phyloP scores from a whole-genome alignment of 92 coral and sea anemone genomes.

The Umimayanthus chanpuru region DNA sequence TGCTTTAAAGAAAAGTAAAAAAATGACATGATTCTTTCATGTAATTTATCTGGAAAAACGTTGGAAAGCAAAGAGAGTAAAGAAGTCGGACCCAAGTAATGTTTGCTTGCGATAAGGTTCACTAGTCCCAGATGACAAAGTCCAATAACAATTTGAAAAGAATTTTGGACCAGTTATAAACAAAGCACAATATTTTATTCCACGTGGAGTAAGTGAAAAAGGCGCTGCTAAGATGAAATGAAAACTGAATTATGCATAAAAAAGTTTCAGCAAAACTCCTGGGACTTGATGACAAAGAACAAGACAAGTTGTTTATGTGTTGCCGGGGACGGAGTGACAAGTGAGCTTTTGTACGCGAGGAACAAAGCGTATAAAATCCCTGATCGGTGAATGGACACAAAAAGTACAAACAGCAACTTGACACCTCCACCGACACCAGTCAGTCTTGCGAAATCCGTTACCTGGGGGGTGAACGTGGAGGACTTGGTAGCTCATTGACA shows the following conservation, averaged over 20 bases:
- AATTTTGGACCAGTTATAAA: conserved; percentile 24
- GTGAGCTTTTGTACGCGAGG: neutral
- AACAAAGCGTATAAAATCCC: neutral
- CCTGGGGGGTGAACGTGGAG: conserved; percentile 7
- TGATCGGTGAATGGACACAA: conserved; percentile 7
- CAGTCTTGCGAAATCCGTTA: neutral
- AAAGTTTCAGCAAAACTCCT: neutral
- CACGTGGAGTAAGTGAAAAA: conserved; percentile 15
- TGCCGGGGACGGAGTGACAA: conserved; percentile 4
- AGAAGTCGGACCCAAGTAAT: neutral
- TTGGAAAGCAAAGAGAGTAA: neutral
- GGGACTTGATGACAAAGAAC: conserved; percentile 5
- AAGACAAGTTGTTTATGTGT: neutral
- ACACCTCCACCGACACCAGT: neutral
- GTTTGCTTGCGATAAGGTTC: neutral
- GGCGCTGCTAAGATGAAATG: neutral
- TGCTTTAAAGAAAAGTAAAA: neutral
- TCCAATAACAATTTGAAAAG: neutral
- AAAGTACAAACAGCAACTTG: conserved; percentile 14
- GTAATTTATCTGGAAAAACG: neutral
- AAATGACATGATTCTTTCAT: neutral
- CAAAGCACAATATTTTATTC: conserved; percentile 40
- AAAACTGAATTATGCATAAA: neutral
- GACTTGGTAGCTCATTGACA: neutral
- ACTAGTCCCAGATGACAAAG: neutral